Evolutionary conservation across 2,888 invertebrate genomes (phyloP), one percentile per base, ranked within the genome.

Genomic region (Orgyia antiqua): DNA sequence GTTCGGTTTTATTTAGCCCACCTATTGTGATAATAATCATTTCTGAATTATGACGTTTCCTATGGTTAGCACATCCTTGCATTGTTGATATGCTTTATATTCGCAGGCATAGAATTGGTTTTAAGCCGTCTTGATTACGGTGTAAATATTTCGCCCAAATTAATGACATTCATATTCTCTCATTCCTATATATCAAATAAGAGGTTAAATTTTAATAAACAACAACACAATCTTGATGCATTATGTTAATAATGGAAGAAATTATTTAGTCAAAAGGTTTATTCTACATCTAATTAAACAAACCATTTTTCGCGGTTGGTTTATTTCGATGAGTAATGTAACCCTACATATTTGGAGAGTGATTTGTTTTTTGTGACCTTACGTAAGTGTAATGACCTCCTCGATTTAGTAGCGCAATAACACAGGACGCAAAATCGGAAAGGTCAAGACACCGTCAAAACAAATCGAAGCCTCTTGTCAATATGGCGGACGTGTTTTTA

Each of bases 401-500:
- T 36, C 31, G 58, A 54, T 68, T 79, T 66, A 49, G 71, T 64
- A 62, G 68, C 51, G 33, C 73, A 64, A 66, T 58, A 61, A 45
- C 58, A 68, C 74, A 68, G 76, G 75, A 76, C 80, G 76, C 75
- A 77, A 76, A 72, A 73, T 76, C 69, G 51, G 66, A 75, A 80
- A 80, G 83, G 79, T 82, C 78, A 78, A 69, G 65, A 68, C 54
- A 72, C 84, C 79, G 84, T 84, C 86, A 84, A 76, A 87, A 87
- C 87, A 87, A 77, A 83, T 82, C 79, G 78, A 76, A 74, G 61
- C 50, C 59, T 66, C 71, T 67, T 68, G 66, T 61, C 77, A 84
- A 86, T 69, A 87, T 87, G 87, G 86, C 87, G 66, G 75, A 64
- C 66, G 45, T 62, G 54, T 67, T 73, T 68, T 62, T 59, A 62